Conservation (phyloP, 2,888 invertebrate species). For the Heliconius cydno region DNA sequence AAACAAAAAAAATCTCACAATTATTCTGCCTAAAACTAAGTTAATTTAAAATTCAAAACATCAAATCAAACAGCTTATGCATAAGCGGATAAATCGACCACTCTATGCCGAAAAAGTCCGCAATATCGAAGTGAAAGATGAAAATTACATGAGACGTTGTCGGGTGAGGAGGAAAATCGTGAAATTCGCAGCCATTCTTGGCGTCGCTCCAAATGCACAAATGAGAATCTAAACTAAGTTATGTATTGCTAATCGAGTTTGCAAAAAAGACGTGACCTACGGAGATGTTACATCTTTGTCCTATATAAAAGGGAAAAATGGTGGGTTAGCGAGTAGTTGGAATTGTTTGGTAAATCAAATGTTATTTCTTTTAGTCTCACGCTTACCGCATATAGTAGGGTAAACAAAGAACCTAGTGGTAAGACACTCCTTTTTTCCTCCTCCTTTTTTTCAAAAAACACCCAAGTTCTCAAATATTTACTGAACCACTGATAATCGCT, state of each 20-base stretch:
- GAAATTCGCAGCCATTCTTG: conserved; percentile 47
- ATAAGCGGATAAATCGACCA: conserved; percentile 8
- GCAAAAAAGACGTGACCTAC: conserved; percentile 13
- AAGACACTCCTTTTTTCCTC: too few relatives aligned
- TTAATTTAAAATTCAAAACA: background rate
- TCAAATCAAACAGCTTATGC: background rate
- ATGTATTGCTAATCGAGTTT: conserved; percentile 25
- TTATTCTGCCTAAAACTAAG: background rate
- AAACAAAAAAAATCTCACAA: too few relatives aligned
- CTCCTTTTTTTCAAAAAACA: too few relatives aligned
- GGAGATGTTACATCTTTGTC: background rate
- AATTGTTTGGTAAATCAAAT: background rate
- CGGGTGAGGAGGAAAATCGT: conserved; percentile 48
- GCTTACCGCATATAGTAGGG: too few relatives aligned
- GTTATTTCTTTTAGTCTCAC: too few relatives aligned
- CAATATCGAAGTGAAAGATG: conserved; percentile 38
- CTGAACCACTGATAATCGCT: too few relatives aligned
- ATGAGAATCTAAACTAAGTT: conserved; percentile 23
- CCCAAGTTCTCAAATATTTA: too few relatives aligned
- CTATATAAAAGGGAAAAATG: background rate
- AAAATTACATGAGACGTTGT: conserved; percentile 46
- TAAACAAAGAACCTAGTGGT: too few relatives aligned
- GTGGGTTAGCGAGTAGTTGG: background rate
- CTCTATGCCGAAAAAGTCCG: conserved; percentile 7
- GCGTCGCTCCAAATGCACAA: conserved; percentile 24